phyloP scores from a whole-genome alignment of 2,797 vertebrate genomes.

The Poeciliopsis paucimaculata region DNA sequence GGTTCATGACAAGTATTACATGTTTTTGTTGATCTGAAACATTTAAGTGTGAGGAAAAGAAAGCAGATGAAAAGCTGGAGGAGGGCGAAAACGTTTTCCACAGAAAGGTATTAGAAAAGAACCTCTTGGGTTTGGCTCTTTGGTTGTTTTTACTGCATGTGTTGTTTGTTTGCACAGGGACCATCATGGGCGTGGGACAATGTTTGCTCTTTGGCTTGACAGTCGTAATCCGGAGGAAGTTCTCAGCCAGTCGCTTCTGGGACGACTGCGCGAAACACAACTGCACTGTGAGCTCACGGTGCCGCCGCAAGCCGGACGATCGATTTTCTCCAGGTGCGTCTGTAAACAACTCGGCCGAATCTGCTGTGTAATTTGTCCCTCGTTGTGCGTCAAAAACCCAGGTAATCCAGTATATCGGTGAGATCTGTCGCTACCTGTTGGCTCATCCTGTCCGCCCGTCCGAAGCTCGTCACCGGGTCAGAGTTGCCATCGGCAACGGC shows the following conservation, averaged over 20 bases:
- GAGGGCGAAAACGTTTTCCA: not conserved
- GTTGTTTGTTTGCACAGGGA: conserved; percentile 75
- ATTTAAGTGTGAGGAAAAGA: not conserved
- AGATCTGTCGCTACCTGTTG: conserved; percentile 91
- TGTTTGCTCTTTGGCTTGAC: conserved; percentile 89
- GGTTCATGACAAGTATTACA: not conserved
- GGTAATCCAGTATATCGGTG: conserved; percentile 92
- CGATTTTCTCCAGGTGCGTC: not conserved
- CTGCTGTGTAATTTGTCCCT: not conserved
- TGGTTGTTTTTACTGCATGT: not conserved
- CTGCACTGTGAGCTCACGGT: conserved; percentile 85
- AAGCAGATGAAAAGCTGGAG: not conserved
- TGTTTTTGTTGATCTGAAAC: not conserved
- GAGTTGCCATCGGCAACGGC: conserved; percentile 88
- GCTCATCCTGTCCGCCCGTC: conserved; percentile 79
- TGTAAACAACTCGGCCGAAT: not conserved
- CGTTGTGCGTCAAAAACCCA: conserved; percentile 45
- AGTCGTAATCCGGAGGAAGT: conserved; percentile 88
- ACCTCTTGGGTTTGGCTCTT: not conserved
- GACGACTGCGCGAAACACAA: conserved; percentile 88
- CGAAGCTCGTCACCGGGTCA: conserved; percentile 81
- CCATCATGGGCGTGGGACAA: conserved; percentile 91
- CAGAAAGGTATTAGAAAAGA: not conserved
- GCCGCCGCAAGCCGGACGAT: not conserved
- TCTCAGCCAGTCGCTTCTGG: conserved; percentile 92